Conservation (phyloP, 2,888 invertebrate species). For the Oithona nana region DNA sequence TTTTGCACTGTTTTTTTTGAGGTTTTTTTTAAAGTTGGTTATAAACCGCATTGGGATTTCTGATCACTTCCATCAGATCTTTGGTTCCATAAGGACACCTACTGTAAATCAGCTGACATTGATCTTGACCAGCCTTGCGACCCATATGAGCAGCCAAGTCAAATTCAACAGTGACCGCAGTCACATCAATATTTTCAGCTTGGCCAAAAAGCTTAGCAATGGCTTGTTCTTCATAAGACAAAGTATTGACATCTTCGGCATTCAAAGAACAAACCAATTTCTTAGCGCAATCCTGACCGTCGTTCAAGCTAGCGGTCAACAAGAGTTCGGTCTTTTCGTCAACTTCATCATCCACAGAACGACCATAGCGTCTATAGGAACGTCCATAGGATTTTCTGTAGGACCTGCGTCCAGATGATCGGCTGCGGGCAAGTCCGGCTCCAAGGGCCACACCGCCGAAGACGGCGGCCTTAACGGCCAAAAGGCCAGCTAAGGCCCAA, state of each 20-base stretch:
- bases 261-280: conserved; percentile 7
- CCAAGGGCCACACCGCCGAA: neutral
- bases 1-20: neutral
- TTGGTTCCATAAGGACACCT: neutral
- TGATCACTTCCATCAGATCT: neutral
- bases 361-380: neutral
- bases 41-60: neutral
- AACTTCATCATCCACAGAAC: neutral
- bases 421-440: neutral
- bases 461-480: neutral
- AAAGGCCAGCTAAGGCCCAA: neutral
- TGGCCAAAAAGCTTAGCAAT: neutral
- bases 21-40: neutral
- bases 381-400: neutral
- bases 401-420: too few relatives aligned
- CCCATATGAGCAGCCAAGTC: conserved; percentile 13
- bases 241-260: neutral
- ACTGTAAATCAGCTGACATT: neutral
- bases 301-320: neutral
- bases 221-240: neutral
- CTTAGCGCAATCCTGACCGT: conserved; percentile 10
- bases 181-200: neutral
- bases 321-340: neutral
- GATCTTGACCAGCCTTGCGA: neutral
- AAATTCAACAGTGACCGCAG: conserved; percentile 7